Percentiles rank a stretch among this genome's conserved stretches.
These are phyloP conservation scores for Drosophila sucinea DNA, from an alignment of 1,140 invertebrate genomes.

Conservation along the genomic window DNA sequence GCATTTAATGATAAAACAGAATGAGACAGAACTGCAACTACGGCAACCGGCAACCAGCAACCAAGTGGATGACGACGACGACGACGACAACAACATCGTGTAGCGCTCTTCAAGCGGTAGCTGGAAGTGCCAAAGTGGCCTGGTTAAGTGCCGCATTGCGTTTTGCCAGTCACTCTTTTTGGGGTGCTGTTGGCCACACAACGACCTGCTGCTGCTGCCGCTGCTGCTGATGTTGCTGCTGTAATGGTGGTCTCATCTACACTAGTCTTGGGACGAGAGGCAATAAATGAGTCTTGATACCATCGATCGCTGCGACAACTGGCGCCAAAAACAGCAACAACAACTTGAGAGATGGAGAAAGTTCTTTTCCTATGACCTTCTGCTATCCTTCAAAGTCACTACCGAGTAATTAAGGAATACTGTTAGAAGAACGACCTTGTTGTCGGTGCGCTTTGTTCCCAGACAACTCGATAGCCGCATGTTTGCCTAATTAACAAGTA, in stretches of 20 bases:
- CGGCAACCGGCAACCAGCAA: constrained; percentile 17
- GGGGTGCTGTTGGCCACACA: constrained; percentile 52
- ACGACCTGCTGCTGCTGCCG: constrained; percentile 1
- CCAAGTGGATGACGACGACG: background rate
- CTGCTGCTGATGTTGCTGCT: background rate
- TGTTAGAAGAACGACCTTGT: constrained; percentile 57
- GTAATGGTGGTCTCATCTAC: constrained; percentile 29
- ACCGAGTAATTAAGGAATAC: constrained; percentile 8
- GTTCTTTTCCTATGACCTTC: background rate
- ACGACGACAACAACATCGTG: constrained; percentile 28
- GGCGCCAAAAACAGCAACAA: constrained; percentile 28
- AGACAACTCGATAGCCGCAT: background rate
- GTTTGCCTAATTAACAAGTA: constrained; percentile 72
- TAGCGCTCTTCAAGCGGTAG: constrained; percentile 69
- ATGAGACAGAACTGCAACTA: constrained; percentile 41
- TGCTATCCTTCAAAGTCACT: no score
- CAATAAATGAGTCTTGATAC: constrained; percentile 39
- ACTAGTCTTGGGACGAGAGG: constrained; percentile 10
- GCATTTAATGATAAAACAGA: constrained; percentile 79
- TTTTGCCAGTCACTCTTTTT: constrained; percentile 34
- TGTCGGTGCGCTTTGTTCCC: constrained; percentile 43
- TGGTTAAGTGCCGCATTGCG: constrained; percentile 77
- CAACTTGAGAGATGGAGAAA: background rate
- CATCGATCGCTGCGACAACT: constrained; percentile 32
- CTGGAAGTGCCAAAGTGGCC: constrained; percentile 32